These are phyloP conservation scores for Phyllotreta striolata DNA, from an alignment of 2,888 invertebrate species.

Conservation along the genomic window DNA sequence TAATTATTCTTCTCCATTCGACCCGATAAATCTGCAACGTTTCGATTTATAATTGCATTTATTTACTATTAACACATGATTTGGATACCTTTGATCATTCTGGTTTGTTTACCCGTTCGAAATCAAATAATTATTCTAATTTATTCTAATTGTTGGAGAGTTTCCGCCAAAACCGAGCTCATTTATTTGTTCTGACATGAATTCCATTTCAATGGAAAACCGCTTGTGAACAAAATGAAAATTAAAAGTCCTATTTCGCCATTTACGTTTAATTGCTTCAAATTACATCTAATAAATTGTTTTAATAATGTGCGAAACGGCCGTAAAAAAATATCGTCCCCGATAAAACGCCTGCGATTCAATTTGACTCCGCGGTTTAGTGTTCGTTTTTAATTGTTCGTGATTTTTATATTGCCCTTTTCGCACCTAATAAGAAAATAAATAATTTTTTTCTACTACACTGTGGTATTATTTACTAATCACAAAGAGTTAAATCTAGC, in stretches of 20 bases:
- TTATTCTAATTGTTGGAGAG: slow-evolving; percentile 17
- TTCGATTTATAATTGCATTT: no score
- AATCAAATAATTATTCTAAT: slow-evolving; percentile 17
- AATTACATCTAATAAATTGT: slow-evolving; percentile 19
- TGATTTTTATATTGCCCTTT: no score
- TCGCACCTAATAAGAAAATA: no score
- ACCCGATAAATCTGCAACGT: no score
- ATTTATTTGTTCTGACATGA: slow-evolving; percentile 19
- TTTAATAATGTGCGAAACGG: slow-evolving; percentile 22
- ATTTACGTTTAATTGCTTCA: slow-evolving; percentile 23
- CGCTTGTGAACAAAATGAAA: slow-evolving; percentile 24
- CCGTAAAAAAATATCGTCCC: slow-evolving; percentile 11
- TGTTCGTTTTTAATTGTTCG: no score
- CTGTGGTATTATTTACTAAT: no score
- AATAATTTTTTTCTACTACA: no score
- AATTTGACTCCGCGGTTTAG: not conserved
- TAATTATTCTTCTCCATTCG: no score
- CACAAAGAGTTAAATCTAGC: no score
- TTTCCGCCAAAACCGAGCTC: not conserved
- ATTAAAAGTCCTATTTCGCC: slow-evolving; percentile 22
- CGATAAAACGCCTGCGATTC: slow-evolving; percentile 3
- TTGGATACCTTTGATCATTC: no score
- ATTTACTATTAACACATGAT: no score
- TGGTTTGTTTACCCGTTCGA: not conserved
- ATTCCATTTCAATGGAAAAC: slow-evolving; percentile 28